Conservation (phyloP, 2,888 invertebrate species). For the Hypsopygia costalis region DNA sequence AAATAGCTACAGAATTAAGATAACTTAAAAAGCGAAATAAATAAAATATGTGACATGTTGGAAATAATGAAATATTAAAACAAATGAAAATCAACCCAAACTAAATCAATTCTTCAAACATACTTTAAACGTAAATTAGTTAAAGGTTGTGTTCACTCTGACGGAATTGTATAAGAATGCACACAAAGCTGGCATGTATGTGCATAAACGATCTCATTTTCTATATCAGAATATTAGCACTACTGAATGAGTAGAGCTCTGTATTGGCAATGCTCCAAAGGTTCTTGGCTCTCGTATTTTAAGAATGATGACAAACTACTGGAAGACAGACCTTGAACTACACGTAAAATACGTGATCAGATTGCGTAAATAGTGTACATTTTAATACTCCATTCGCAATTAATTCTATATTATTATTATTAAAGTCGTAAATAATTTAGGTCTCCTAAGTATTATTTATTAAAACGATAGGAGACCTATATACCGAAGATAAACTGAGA, state of each 20-base stretch:
- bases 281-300: conserved; percentile 41
- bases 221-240: not conserved
- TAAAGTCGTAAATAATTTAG: too few relatives aligned
- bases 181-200: conserved; percentile 9
- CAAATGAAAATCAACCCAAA: conserved; percentile 9
- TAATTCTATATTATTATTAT: too few relatives aligned
- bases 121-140: not conserved
- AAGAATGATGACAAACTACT: conserved; percentile 31
- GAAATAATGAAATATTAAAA: not conserved
- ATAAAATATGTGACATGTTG: not conserved
- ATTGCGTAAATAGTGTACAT: too few relatives aligned
- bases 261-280: conserved; percentile 50
- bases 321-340: conserved; percentile 39
- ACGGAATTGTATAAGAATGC: conserved; percentile 4
- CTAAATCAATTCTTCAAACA: conserved; percentile 1
- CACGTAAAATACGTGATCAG: not conserved
- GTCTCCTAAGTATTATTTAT: too few relatives aligned
- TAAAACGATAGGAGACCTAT: too few relatives aligned
- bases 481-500: too few relatives aligned
- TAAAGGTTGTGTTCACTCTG: conserved; percentile 8
- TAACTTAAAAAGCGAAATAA: not conserved
- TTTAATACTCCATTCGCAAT: too few relatives aligned
- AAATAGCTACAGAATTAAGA: not conserved
- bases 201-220: conserved; percentile 19
- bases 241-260: conserved; percentile 24